phyloP scores from a whole-genome alignment of 2,113 vertebrate species.

The Strigops habroptila region DNA sequence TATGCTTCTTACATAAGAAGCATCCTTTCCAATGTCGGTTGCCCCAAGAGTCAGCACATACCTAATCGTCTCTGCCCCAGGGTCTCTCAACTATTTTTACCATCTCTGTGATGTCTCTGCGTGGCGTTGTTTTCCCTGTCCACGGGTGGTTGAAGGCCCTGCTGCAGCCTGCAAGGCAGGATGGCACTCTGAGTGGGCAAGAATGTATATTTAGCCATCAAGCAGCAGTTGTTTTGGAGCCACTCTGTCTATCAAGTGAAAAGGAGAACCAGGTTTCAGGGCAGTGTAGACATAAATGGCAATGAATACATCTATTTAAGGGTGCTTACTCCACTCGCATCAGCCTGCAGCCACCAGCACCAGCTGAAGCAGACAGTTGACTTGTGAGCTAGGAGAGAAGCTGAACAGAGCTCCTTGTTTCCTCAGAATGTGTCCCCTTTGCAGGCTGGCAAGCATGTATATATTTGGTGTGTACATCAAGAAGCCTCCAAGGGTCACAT shows the following conservation, averaged over 20 bases:
- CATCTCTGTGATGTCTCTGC: not conserved
- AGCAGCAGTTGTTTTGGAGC: not conserved
- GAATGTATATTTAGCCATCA: not conserved
- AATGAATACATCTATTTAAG: not conserved
- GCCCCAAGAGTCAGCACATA: not conserved
- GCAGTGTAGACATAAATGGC: not conserved
- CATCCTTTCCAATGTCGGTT: not conserved
- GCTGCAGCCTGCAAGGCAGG: not conserved
- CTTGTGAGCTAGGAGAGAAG: not conserved
- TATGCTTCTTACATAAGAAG: not conserved
- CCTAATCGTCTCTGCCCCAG: not conserved
- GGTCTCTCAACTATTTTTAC: not conserved
- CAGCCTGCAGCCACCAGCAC: not conserved
- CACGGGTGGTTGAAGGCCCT: fast-evolving
- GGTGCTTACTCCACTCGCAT: not conserved
- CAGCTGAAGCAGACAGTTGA: not conserved
- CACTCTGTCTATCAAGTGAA: not conserved
- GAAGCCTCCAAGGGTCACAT: not conserved
- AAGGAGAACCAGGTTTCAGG: not conserved
- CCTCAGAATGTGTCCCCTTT: not conserved
- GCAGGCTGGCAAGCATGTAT: not conserved
- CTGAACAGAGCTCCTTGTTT: not conserved
- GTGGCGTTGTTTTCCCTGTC: not conserved
- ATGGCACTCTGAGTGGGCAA: not conserved
- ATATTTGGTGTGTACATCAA: not conserved